Evolutionary conservation across 2,797 vertebrate genomes (phyloP).

Genomic region (Myripristis jacobus): DNA sequence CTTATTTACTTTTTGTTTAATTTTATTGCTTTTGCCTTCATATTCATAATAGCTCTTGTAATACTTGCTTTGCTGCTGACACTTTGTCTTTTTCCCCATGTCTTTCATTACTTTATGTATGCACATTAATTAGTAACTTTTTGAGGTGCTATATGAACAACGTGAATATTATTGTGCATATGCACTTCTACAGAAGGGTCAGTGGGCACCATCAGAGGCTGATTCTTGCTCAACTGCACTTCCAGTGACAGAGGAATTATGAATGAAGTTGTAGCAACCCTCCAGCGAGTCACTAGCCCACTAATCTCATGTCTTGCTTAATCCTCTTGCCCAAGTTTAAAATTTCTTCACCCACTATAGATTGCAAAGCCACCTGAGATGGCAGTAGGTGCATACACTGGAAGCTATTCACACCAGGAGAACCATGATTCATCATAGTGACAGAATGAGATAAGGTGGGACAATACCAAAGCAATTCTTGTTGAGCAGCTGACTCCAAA

Average conservation of each 20-base stretch:
- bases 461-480: slow-evolving; percentile 49
- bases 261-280: slow-evolving; percentile 39
- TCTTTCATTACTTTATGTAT: too few relatives aligned
- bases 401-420: slow-evolving; percentile 14
- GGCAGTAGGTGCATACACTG: slow-evolving; percentile 1
- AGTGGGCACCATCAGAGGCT: background rate
- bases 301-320: slow-evolving; percentile 66
- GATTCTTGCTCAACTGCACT: slow-evolving; percentile 9
- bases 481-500: slow-evolving; percentile 32
- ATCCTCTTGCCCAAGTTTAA: slow-evolving; percentile 66
- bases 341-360: slow-evolving; percentile 35
- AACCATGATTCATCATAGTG: slow-evolving; percentile 2
- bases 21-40: too few relatives aligned
- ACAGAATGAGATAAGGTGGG: slow-evolving; percentile 21
- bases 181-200: background rate
- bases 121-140: too few relatives aligned
- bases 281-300: slow-evolving; percentile 34
- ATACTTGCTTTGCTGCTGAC: too few relatives aligned
- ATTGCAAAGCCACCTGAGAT: slow-evolving; percentile 29
- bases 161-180: too few relatives aligned
- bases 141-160: too few relatives aligned
- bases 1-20: too few relatives aligned
- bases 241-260: slow-evolving; percentile 2
- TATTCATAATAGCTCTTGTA: too few relatives aligned
- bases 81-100: too few relatives aligned